Percentiles rank a stretch among this genome's conserved stretches.
phyloP scores from a whole-genome alignment of 2,888 invertebrate species.

The Torymus auratus region DNA sequence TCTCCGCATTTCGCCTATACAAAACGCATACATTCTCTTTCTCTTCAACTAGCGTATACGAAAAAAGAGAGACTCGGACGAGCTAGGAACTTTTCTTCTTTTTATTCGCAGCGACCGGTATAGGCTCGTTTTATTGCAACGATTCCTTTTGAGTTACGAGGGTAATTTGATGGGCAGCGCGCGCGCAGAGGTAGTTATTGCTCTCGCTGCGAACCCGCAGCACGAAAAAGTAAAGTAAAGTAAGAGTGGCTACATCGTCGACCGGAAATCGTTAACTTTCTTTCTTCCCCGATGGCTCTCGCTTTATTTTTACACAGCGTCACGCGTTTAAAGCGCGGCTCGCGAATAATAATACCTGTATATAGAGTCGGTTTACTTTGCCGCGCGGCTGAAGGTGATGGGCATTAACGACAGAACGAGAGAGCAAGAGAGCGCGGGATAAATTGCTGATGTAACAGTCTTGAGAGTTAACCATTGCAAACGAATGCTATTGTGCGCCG shows the following conservation, averaged over 20 bases:
- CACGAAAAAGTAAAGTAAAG: constrained; percentile 3
- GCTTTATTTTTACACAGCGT: constrained; percentile 14
- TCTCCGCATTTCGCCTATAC: too few species aligned
- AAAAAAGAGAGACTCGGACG: too few species aligned
- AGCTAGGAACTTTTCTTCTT: too few species aligned
- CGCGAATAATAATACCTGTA: too few species aligned
- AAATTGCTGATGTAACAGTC: constrained; percentile 11
- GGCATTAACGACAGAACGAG: constrained; percentile 22
- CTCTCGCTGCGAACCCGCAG: background rate
- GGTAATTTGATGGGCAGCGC: constrained; percentile 44
- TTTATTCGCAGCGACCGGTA: constrained; percentile 37
- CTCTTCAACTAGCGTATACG: too few species aligned
- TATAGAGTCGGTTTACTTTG: too few species aligned
- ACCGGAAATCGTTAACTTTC: constrained; percentile 49
- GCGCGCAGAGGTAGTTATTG: constrained; percentile 27
- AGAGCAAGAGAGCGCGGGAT: background rate
- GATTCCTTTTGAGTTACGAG: constrained; percentile 48
- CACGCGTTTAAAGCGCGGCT: constrained; percentile 20
- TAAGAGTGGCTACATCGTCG: constrained; percentile 18
- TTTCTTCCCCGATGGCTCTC: background rate
- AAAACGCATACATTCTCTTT: too few species aligned
- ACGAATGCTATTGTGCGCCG: background rate
- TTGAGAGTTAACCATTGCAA: background rate
- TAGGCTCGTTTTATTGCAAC: constrained; percentile 49
- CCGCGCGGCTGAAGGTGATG: too few species aligned